Conservation (phyloP, 2,888 invertebrate genomes). For the Deroplatys truncata region DNA sequence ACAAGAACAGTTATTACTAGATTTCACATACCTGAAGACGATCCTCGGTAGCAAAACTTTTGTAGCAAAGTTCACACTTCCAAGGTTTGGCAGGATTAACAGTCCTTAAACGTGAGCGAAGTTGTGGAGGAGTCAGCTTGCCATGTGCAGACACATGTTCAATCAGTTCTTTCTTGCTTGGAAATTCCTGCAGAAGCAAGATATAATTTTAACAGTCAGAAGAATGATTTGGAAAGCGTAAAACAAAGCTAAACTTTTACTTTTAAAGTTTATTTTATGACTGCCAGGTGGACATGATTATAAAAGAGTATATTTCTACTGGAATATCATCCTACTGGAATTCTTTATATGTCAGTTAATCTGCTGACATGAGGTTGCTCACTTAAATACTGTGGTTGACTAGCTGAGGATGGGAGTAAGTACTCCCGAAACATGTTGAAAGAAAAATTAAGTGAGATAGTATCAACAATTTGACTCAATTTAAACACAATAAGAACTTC, state of each 20-base stretch:
- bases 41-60: constrained; percentile 59
- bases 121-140: constrained; percentile 29
- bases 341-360: too few relatives aligned
- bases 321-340: too few relatives aligned
- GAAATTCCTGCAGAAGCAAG: constrained; percentile 37
- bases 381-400: too few relatives aligned
- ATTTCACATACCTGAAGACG: constrained; percentile 48
- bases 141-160: constrained; percentile 50
- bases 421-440: too few relatives aligned
- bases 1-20: neutral
- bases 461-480: too few relatives aligned
- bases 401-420: too few relatives aligned
- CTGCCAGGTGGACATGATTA: too few relatives aligned
- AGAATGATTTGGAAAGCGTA: neutral
- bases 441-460: too few relatives aligned
- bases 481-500: too few relatives aligned
- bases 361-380: too few relatives aligned
- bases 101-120: constrained; percentile 7
- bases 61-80: constrained; percentile 63
- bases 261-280: too few relatives aligned
- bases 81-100: constrained; percentile 46
- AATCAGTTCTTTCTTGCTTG: constrained; percentile 44
- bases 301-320: too few relatives aligned
- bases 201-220: neutral
- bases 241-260: neutral